These are phyloP conservation scores for Danio aesculapii DNA, from an alignment of 2,797 vertebrate species.

Conservation along the genomic window DNA sequence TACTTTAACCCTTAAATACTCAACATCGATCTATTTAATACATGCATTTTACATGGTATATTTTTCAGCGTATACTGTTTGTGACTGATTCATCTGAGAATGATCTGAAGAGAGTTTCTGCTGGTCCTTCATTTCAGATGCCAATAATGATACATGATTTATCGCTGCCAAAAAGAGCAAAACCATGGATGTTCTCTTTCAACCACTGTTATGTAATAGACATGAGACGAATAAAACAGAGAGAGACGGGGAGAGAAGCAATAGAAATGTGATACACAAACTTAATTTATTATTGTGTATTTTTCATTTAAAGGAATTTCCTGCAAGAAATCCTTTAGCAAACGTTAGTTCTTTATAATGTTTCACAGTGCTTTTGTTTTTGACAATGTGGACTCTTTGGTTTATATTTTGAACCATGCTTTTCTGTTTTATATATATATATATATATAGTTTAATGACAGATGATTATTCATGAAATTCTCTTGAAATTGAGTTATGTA, in stretches of 20 bases:
- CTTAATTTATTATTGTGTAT: slow-evolving; percentile 9
- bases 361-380: not conserved
- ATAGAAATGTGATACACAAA: not conserved
- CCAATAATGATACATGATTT: slow-evolving; percentile 25
- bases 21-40: not conserved
- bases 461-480: not conserved
- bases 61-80: not conserved
- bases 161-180: slow-evolving; percentile 25
- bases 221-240: not conserved
- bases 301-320: not conserved
- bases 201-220: slow-evolving; percentile 41
- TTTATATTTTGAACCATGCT: not conserved
- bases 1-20: too few relatives aligned
- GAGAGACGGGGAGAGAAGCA: not conserved
- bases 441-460: not conserved
- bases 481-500: not conserved
- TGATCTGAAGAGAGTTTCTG: not conserved
- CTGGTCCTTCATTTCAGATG: not conserved
- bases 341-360: not conserved
- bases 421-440: not conserved
- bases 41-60: not conserved
- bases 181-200: slow-evolving; percentile 24
- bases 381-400: not conserved
- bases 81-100: not conserved
- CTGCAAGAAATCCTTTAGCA: not conserved